Evolutionary conservation across 2,888 invertebrate genomes (phyloP).

Genomic region (Pseudeuparius sepicola): DNA sequence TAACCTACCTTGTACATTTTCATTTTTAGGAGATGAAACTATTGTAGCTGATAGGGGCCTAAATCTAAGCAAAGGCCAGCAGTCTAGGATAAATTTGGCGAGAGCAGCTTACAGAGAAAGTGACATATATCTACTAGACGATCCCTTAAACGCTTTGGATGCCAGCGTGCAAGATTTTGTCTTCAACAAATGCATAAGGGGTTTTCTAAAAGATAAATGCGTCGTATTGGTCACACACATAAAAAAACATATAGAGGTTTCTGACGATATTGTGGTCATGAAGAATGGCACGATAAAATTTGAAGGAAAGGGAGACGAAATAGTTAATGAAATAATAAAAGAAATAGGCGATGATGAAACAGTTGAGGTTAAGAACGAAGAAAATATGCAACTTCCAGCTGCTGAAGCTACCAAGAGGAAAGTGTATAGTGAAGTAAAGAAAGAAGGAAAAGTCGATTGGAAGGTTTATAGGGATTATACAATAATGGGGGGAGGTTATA

Average conservation of each 20-base stretch:
- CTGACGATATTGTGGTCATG: conserved; percentile 41
- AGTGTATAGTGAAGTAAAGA: conserved; percentile 29
- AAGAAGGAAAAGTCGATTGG: conserved; percentile 28
- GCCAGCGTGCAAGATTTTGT: conserved; percentile 59
- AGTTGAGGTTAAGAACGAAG: conserved; percentile 16
- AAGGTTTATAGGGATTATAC: conserved; percentile 30
- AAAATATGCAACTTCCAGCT: conserved; percentile 14
- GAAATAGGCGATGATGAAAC: too few relatives aligned
- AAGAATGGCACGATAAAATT: conserved; percentile 28
- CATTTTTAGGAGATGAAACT: conserved; percentile 55
- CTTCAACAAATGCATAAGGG: conserved; percentile 50
- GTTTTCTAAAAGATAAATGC: conserved; percentile 24
- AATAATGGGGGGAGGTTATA: conserved; percentile 28
- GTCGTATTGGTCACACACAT: conserved; percentile 42
- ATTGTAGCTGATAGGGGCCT: conserved; percentile 72
- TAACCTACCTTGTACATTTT: too few relatives aligned
- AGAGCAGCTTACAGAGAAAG: conserved; percentile 65
- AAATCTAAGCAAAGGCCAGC: conserved; percentile 75
- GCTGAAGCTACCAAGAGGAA: conserved; percentile 16
- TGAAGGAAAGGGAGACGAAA: conserved; percentile 20
- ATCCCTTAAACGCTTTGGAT: conserved; percentile 72
- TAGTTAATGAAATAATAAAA: conserved; percentile 20
- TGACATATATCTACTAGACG: conserved; percentile 69
- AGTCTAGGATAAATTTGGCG: conserved; percentile 67
- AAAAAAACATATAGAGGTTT: conserved; percentile 22